phyloP scores from a whole-genome alignment of 2,888 invertebrate genomes.

The Leptura quadrifasciata region DNA sequence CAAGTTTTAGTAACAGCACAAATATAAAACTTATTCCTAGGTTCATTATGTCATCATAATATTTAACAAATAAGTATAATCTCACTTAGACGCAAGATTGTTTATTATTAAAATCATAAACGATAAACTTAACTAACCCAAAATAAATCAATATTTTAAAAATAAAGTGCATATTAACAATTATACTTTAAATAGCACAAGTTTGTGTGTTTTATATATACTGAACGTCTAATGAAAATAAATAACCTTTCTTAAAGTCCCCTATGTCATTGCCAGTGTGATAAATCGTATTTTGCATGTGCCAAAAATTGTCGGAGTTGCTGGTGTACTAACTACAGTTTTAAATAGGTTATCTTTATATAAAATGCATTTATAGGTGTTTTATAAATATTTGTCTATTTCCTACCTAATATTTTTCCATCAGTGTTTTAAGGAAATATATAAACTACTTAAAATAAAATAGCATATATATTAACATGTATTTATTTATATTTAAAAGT shows the following conservation, averaged over 20 bases:
- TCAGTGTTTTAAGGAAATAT: too few species aligned
- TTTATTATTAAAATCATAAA: constrained; percentile 13
- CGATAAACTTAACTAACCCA: constrained; percentile 19
- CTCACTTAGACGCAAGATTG: neutral
- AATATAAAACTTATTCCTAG: too few species aligned
- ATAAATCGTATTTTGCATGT: constrained; percentile 31
- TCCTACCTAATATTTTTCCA: neutral
- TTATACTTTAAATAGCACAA: constrained; percentile 17
- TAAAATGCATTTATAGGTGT: neutral
- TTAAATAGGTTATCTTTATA: constrained; percentile 19
- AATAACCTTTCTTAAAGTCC: constrained; percentile 42
- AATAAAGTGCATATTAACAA: constrained; percentile 24
- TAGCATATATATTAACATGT: too few species aligned
- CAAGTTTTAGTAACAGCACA: too few species aligned
- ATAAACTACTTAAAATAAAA: too few species aligned
- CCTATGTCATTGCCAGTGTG: constrained; percentile 45
- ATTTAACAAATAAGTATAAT: neutral
- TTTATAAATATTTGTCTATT: neutral
- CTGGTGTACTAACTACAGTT: neutral
- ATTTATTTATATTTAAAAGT: too few species aligned
- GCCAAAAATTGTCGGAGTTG: constrained; percentile 36
- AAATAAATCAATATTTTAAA: constrained; percentile 10
- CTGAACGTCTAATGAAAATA: constrained; percentile 40
- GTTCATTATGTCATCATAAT: too few species aligned
- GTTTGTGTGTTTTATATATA: constrained; percentile 16